A percentile compares a stretch with the other conserved stretches of the same genome.
Evolutionary conservation across 92 coral and sea anemone genomes (phyloP).

Genomic region (Parazoanthus atlanticus): DNA sequence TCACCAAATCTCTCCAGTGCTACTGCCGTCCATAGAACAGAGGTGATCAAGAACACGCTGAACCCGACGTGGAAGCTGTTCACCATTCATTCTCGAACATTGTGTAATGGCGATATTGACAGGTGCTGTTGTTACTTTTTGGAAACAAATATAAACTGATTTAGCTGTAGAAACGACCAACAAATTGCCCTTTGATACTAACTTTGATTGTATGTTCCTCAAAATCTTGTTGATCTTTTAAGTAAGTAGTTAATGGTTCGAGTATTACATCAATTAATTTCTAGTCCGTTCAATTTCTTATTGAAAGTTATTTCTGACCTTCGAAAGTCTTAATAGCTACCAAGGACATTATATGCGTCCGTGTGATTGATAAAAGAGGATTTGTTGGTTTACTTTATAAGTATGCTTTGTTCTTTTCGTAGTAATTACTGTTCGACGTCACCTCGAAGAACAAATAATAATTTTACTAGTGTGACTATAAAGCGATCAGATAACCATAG

Average conservation of each 20-base stretch:
- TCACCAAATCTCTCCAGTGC: constrained; percentile 50
- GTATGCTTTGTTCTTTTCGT: background rate
- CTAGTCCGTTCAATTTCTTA: too few species aligned
- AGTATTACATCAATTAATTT: too few species aligned
- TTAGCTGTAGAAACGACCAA: background rate
- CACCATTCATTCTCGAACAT: constrained; percentile 75
- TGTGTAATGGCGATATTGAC: constrained; percentile 93
- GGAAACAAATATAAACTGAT: background rate
- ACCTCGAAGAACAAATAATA: background rate
- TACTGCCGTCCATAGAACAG: constrained; percentile 95
- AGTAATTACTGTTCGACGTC: background rate
- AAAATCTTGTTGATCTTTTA: too few species aligned
- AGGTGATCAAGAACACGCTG: constrained; percentile 90
- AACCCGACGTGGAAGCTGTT: constrained; percentile 92
- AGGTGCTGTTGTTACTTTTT: constrained; percentile 51
- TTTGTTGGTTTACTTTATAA: too few species aligned
- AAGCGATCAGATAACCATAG: background rate
- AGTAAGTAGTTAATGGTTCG: too few species aligned
- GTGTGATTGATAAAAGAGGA: too few species aligned
- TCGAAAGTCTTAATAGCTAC: too few species aligned
- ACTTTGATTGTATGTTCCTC: too few species aligned
- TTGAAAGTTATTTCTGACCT: too few species aligned
- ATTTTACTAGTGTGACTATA: too few species aligned
- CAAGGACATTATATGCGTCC: too few species aligned
- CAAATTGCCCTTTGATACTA: too few species aligned